Conservation (phyloP, 30 jellyfish, hydroid and myxozoan genomes). For the Aurelia aurita complex sp. Pacific region DNA sequence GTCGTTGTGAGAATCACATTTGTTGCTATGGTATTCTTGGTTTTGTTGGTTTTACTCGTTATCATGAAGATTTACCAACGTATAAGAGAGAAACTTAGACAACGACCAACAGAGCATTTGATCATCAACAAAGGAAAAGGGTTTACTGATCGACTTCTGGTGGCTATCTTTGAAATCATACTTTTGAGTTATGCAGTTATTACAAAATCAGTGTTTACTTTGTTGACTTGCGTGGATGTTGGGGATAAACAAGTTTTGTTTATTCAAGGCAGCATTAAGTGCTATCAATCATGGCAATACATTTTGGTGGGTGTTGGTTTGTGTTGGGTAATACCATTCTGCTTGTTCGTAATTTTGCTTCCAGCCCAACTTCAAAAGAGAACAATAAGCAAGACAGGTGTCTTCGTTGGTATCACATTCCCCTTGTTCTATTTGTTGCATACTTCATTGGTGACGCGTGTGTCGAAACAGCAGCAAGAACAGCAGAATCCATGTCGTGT, state of each 20-base stretch:
- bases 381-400: not conserved
- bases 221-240: slow-evolving; percentile 23
- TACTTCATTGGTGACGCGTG: not conserved
- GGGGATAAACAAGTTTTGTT: slow-evolving; percentile 1
- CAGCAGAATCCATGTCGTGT: not conserved
- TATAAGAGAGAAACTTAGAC: not conserved
- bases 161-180: slow-evolving; percentile 31
- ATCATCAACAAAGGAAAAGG: too few relatives aligned
- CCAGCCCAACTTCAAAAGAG: slow-evolving; percentile 9
- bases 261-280: slow-evolving; percentile 45
- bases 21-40: not conserved
- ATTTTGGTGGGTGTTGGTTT: slow-evolving; percentile 8
- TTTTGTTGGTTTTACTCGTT: not conserved
- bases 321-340: slow-evolving; percentile 44
- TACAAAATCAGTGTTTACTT: slow-evolving; percentile 6
- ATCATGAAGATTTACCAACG: not conserved
- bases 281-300: slow-evolving; percentile 53
- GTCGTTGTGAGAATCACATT: not conserved
- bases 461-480: not conserved
- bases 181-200: slow-evolving; percentile 30
- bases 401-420: slow-evolving; percentile 21
- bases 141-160: not conserved
- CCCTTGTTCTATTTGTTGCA: slow-evolving; percentile 17
- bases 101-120: too few relatives aligned
- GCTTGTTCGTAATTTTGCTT: slow-evolving; percentile 14